These are phyloP conservation scores for Andricus curvator DNA, from an alignment of 2,888 invertebrate genomes.

Conservation along the genomic window DNA sequence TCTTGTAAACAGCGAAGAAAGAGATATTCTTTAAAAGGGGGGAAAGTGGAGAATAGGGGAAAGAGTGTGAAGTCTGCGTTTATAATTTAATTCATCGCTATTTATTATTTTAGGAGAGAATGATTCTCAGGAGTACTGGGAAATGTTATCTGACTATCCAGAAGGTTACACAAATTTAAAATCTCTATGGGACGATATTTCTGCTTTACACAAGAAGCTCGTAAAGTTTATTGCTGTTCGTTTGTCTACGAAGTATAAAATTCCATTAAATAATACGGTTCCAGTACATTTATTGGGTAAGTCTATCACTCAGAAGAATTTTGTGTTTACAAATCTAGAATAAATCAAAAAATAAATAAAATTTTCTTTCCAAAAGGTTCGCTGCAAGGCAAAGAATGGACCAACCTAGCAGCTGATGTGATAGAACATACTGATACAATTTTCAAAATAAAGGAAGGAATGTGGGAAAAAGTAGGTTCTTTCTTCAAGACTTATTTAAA, in stretches of 20 bases:
- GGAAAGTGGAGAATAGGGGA: too few relatives aligned
- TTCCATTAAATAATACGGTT: constrained; percentile 58
- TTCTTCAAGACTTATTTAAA: neutral
- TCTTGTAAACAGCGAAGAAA: too few relatives aligned
- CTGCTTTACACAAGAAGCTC: constrained; percentile 63
- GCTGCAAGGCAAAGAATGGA: constrained; percentile 70
- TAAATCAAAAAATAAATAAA: constrained; percentile 5
- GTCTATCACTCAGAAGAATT: neutral
- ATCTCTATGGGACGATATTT: constrained; percentile 63
- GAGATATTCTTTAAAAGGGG: too few relatives aligned
- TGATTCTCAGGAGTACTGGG: constrained; percentile 68
- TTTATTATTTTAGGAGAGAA: constrained; percentile 57
- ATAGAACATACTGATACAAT: constrained; percentile 63
- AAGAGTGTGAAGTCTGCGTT: neutral
- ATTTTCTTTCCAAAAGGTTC: constrained; percentile 61
- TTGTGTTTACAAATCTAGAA: neutral
- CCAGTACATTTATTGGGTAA: constrained; percentile 71
- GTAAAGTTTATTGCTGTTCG: constrained; percentile 61
- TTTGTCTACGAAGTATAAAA: constrained; percentile 63
- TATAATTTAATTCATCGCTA: constrained; percentile 4
- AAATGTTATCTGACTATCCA: constrained; percentile 66
- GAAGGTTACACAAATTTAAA: constrained; percentile 64
- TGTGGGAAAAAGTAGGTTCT: constrained; percentile 67
- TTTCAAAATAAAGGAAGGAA: constrained; percentile 64
- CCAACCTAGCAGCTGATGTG: constrained; percentile 62